Evolutionary conservation across 2,113 vertebrate genomes (phyloP), one percentile per base, ranked within the genome.

Genomic region (Camelus dromedarius): DNA sequence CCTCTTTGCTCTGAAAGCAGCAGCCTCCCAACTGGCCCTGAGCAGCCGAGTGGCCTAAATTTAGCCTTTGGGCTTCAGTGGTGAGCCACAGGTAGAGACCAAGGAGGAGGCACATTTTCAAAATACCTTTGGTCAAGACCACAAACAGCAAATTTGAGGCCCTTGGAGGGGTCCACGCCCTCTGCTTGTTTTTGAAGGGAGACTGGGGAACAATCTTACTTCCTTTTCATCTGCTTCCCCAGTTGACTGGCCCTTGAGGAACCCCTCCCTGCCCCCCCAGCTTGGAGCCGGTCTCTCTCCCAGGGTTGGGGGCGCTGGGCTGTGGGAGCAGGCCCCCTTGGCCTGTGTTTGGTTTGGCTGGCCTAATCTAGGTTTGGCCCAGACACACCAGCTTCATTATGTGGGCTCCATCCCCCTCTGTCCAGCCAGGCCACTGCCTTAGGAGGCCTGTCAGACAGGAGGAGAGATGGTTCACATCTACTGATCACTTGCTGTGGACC

Each of bases 1-100:
- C 46, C 13, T 32, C 24, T 86, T 64, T 95, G n/a, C 56, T 67
- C 22, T 38, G 76, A 84, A 70, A 82, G 62, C 20, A 35, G 60
- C 84, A 50, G 69, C 76, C 83, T 82, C 73, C 62, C 50, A 28
- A 19, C 5, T 8, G 70, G 48, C 92, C 80, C 64, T 3, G 0
- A 0, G 20, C 6, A 6, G 69, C 96, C 87, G 8, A 92, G 35
- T 62, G 73, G 28, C 93, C 94, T 97, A 88, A 97, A 89, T 97
- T 96, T 95, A 97, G 85, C 50, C 89, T 73, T 35, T 91, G 4
- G 24, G 26, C 82, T 97, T 42, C 6, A 42, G 11, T 60, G 95
- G 96, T 94, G 52, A 98, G 73, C 96, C 97, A 60, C 79, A 90
- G 84, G 84, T 95, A 56, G 75, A 46, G 46, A 75, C 91, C 18